Base-by-base conservation (phyloP, 2,797 vertebrate species). In the Cercopithecus hamlyni region DNA sequence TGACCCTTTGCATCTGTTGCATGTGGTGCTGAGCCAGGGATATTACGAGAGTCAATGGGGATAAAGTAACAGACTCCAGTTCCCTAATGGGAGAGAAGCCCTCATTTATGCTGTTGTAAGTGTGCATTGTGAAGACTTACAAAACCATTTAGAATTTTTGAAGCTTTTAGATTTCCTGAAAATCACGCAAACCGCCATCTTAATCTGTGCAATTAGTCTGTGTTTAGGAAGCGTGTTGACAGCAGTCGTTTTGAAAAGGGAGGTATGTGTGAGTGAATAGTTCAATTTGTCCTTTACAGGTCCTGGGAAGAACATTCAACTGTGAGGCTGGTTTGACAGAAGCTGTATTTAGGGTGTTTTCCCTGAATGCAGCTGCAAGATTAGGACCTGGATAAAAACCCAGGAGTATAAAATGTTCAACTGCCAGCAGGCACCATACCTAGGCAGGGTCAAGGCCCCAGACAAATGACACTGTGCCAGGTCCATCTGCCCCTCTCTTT, bases 1-100 rank as follows among this genome's bases (percentile, higher is more conserved):
- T 97, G 95, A 97, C 98, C 96, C 43, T 98, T 97, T 93, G 83
- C 97, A 98, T 98, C 97, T 97, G 97, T 97, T 97, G 97, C 80
- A 20, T 84, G 52, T 96, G 97, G 96, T 97, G 91, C 88, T 61
- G 90, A 83, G 96, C 97, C 97, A 97, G 96, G 95, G 93, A 97
- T 95, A 97, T 96, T 97, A 97, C 22, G 20, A 96, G 87, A 97
- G 92, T 97, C 97, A 94, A 88, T 97, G 94, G 96, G 97, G 97
- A 97, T 98, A 97, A 97, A 96, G 96, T 93, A 93, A 96, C 96
- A 97, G 94, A 97, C 88, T 97, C 94, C 90, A 93, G 79, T 93
- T 97, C 92, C 97, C 97, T 95, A 95, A 94, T 93, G 96, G 93
- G 93, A 98, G 91, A 90, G 93, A 96, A 97, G 58, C 48, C 52